Percentiles rank a stretch among this genome's conserved stretches.
Evolutionary conservation across 2,888 invertebrate genomes (phyloP).

Genomic region (Brenthis ino): DNA sequence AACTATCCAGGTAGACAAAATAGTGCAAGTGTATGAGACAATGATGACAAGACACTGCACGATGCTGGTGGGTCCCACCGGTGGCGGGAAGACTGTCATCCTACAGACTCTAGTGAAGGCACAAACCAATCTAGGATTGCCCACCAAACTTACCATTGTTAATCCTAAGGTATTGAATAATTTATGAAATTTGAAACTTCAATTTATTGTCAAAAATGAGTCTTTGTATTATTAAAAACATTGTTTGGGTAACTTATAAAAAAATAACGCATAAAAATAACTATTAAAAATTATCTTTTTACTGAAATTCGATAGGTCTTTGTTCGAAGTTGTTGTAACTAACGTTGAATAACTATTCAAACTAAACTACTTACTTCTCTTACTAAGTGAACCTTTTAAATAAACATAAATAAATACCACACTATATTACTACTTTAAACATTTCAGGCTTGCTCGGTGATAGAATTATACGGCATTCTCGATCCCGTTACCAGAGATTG

Average conservation of each 20-base stretch:
- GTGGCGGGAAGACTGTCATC: slow-evolving; percentile 95
- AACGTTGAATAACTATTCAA: neutral
- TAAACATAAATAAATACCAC: too few species aligned
- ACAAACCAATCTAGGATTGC: slow-evolving; percentile 87
- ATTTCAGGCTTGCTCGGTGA: slow-evolving; percentile 89
- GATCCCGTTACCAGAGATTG: slow-evolving; percentile 94
- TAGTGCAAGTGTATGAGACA: slow-evolving; percentile 95
- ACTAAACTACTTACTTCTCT: neutral
- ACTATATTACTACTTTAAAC: too few species aligned
- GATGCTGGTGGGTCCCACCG: slow-evolving; percentile 96
- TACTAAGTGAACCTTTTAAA: slow-evolving; percentile 5
- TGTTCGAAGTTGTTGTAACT: neutral
- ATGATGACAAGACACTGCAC: slow-evolving; percentile 97
- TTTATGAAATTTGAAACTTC: too few species aligned
- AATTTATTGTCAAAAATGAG: too few species aligned
- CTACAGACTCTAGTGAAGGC: slow-evolving; percentile 89
- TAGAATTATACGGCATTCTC: slow-evolving; percentile 93
- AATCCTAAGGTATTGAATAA: slow-evolving; percentile 88
- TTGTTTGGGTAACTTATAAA: too few species aligned
- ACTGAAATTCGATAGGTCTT: too few species aligned
- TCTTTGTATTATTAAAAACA: too few species aligned
- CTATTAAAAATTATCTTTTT: too few species aligned
- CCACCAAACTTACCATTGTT: slow-evolving; percentile 90
- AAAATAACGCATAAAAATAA: too few species aligned
- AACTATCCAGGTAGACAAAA: slow-evolving; percentile 87